Base-by-base conservation (phyloP, 2,797 vertebrate species). In the Holocentrus rufus region DNA sequence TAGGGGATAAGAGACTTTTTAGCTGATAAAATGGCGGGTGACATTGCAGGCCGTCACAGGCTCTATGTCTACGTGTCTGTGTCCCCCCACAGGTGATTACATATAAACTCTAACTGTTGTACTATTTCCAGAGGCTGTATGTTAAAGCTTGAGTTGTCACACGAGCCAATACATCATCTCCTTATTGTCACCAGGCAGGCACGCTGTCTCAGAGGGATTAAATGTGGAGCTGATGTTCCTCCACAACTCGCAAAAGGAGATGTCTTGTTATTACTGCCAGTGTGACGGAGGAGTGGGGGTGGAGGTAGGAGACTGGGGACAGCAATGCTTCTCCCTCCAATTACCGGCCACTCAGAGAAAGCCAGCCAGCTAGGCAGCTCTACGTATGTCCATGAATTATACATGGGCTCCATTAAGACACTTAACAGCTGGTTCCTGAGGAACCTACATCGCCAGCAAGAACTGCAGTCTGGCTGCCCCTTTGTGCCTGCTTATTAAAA, bases 401-500 rank as follows among this genome's bases (percentile, higher is more conserved):
- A 85, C 85, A 92, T 86, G 65, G 25, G 13, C 64, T 83, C 86
- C 85, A 91, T 90, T 89, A 91, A 85, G 84, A 90, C 85, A 90
- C 87, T 90, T 89, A 91, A 86, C 84, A 91, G 88, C 89, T 88
- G 88, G 76, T 86, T 87, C 70, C 79, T 81, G 20, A 53, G 68
- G 77, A 89, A 85, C 69, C 66, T 79, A 70, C 60, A 55, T 23
- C n/a, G 9, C 56, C 81, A 70, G 85, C 65, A 69, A 74, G 76
- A 74, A 74, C 71, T 76, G 65, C 68, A 74, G 80, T 77, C 64
- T 9, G 27, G 62, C 53, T 49, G 74, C 58, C 69, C 63, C 49
- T 65, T 65, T 81, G 82, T 49, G 74, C 52, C 69, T 74, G 71
- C 88, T 83, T 87, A 90, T 88, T 91, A 87, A 88, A 90, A 88